These are phyloP conservation scores for Anas flavirostris DNA, from an alignment of 2,797 vertebrate species.

Conservation along the genomic window DNA sequence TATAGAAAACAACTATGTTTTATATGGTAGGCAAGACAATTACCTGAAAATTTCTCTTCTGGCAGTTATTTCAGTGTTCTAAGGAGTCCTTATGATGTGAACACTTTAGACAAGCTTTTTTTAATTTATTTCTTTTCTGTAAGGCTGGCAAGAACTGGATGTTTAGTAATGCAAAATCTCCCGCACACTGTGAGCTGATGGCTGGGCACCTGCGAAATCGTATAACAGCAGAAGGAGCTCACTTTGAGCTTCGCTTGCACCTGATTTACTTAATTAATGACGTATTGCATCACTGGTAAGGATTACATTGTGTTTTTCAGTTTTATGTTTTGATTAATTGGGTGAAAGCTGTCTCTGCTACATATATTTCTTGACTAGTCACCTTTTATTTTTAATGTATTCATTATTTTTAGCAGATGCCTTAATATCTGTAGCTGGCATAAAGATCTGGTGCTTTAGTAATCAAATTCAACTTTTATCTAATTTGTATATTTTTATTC, in stretches of 20 bases:
- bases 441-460: neutral
- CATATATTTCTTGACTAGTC: accelerated
- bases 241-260: slow-evolving; percentile 95
- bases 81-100: accelerated
- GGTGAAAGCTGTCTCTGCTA: neutral
- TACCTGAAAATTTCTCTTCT: neutral
- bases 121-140: neutral
- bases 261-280: slow-evolving; percentile 98
- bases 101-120: accelerated
- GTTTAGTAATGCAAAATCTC: slow-evolving; percentile 95
- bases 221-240: slow-evolving; percentile 89
- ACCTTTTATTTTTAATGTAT: accelerated
- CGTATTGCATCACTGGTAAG: slow-evolving; percentile 95
- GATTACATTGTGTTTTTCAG: accelerated
- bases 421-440: neutral
- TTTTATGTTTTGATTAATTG: neutral
- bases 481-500: neutral
- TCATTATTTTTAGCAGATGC: neutral
- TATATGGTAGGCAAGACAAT: neutral
- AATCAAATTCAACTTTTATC: neutral
- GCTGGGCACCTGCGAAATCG: slow-evolving; percentile 93
- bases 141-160: slow-evolving; percentile 99
- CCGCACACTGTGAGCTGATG: slow-evolving; percentile 94
- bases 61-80: neutral
- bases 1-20: accelerated